phyloP scores from a whole-genome alignment of 1,140 invertebrate species.

The Heliconius congener region DNA sequence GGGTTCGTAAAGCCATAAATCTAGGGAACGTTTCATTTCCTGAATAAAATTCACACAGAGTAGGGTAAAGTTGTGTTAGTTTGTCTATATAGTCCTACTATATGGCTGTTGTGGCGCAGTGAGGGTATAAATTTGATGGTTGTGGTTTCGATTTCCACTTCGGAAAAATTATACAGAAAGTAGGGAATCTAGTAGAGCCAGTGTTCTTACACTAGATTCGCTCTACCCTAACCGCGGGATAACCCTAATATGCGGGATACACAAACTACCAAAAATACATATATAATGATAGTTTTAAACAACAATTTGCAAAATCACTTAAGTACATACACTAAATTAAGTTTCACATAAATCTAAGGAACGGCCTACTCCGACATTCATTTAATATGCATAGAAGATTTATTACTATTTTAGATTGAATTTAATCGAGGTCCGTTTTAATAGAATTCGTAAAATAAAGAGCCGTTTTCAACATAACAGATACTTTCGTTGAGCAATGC shows the following conservation, averaged over 20 bases:
- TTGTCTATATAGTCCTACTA: not conserved
- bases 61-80: conserved; percentile 21
- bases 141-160: too few relatives aligned
- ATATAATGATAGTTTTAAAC: not conserved
- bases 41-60: conserved; percentile 59
- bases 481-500: conserved; percentile 2
- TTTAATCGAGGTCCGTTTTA: conserved; percentile 62
- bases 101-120: not conserved
- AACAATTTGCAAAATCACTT: conserved; percentile 2
- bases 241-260: too few relatives aligned
- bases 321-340: conserved; percentile 29
- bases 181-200: too few relatives aligned
- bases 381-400: conserved; percentile 74
- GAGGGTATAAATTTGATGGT: too few relatives aligned
- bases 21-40: conserved; percentile 66
- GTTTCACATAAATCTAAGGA: conserved; percentile 57
- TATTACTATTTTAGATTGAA: conserved; percentile 64
- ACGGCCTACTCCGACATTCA: conserved; percentile 59
- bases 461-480: conserved; percentile 12
- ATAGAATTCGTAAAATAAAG: conserved; percentile 63
- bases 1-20: conserved; percentile 62
- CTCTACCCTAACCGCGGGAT: too few relatives aligned
- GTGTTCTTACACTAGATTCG: too few relatives aligned
- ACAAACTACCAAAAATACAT: too few relatives aligned
- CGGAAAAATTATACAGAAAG: not conserved